Percentiles rank a stretch among this genome's conserved stretches.
These are phyloP conservation scores for Bactericera cockerelli DNA, from an alignment of 1,140 invertebrate genomes.

Conservation along the genomic window DNA sequence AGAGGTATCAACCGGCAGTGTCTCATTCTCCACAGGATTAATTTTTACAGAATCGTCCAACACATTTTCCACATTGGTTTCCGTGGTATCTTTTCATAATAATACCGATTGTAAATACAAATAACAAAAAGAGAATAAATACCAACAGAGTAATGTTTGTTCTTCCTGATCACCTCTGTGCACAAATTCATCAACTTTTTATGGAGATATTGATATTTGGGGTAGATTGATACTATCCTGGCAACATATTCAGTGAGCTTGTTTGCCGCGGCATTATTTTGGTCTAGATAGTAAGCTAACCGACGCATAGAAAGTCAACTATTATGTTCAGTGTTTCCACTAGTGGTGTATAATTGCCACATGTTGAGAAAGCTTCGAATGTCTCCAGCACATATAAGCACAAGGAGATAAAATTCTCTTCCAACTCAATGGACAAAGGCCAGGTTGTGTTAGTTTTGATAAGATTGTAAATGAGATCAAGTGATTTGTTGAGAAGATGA, in stretches of 20 bases:
- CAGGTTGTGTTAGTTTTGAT: background rate
- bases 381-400: background rate
- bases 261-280: background rate
- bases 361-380: background rate
- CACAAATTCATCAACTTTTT: background rate
- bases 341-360: background rate
- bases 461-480: background rate
- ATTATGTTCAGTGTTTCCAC: background rate
- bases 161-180: background rate
- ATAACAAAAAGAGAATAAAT: background rate
- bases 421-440: background rate
- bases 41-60: no score
- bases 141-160: background rate
- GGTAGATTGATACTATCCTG: background rate
- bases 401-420: background rate
- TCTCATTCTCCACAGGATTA: no score
- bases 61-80: no score
- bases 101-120: slow-evolving; percentile 5
- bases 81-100: background rate
- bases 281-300: background rate
- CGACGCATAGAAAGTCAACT: background rate
- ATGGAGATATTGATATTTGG: background rate
- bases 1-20: background rate
- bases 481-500: background rate
- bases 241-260: background rate